Evolutionary conservation across 2,113 vertebrate genomes (phyloP), one percentile per base, ranked within the genome.

Genomic region (Psilopogon haemacephalus): DNA sequence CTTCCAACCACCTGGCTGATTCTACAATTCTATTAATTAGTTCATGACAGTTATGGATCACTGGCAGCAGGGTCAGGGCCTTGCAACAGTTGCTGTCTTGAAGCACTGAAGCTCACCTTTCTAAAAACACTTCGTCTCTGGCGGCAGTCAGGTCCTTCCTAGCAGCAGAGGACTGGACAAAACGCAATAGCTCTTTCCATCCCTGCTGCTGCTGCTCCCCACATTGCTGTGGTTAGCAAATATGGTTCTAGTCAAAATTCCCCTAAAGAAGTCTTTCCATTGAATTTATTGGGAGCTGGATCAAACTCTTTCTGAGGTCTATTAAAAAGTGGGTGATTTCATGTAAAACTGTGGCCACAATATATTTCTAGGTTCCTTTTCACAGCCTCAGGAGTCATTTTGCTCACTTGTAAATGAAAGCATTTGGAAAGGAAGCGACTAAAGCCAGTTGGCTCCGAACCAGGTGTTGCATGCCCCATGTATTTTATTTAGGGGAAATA

Each of bases 401-500:
- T 88, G 38, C 87, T 59, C 92, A 72, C 77, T 97, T 95, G 92
- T 95, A 95, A 98, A 97, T 97, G 88, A 96, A 97, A 89, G 86
- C 70, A 92, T 92, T 91, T 90, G 69, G 89, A 94, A 95, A 96
- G 95, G 94, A 98, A 97, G 92, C 13, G 50, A 95, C 72, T 76
- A 59, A 91, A 91, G 91, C 83, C 90, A 96, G 54, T 38, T 98
- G 96, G 96, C 91, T 90, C 52, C 50, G 86, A 87, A 92, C 81
- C 95, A 97, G 93, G 90, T 95, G 92, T 78, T 81, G 93, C 85
- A 95, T 96, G 64, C 93, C 95, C 84, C 17, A 74, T 83, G 88
- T 38, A 95, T 86, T 97, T 97, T 93, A 96, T 95, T 97, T 96
- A 97, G 88, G 93, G 97, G 93, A 97, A 97, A 92, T 90, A 93